Conservation (phyloP, 2,888 invertebrate genomes). For the Falcaria lacertinaria region DNA sequence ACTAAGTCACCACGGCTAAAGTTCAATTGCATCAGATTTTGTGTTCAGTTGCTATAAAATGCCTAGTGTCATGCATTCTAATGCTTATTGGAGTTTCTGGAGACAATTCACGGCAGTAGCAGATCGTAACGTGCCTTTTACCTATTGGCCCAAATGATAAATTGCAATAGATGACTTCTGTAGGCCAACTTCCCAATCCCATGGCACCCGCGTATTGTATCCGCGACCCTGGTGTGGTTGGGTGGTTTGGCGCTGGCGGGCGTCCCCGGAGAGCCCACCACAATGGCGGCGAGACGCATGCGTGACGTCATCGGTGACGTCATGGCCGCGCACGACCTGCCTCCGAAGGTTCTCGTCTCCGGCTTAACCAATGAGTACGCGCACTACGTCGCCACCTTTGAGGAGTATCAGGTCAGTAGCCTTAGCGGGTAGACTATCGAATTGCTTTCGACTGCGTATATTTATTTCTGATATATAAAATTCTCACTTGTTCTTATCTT, state of each 20-base stretch:
- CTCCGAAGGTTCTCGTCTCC: slow-evolving; percentile 82
- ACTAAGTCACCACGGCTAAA: too few species aligned
- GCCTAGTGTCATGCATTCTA: too few species aligned
- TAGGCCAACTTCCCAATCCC: slow-evolving; percentile 82
- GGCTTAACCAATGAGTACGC: slow-evolving; percentile 90
- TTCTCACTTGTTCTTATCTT: too few species aligned
- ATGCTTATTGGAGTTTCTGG: too few species aligned
- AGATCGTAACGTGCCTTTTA: too few species aligned
- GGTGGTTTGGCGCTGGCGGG: slow-evolving; percentile 85
- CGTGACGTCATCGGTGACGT: slow-evolving; percentile 60
- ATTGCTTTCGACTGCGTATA: too few species aligned
- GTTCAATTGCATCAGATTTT: too few species aligned
- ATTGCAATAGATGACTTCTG: too few species aligned
- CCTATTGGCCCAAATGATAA: too few species aligned
- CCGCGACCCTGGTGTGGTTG: slow-evolving; percentile 84
- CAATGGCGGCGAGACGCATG: slow-evolving; percentile 89
- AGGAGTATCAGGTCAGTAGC: slow-evolving; percentile 85
- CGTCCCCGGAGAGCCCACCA: slow-evolving; percentile 92
- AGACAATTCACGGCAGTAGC: too few species aligned
- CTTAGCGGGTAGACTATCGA: not conserved
- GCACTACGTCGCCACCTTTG: slow-evolving; percentile 89
- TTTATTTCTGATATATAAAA: too few species aligned
- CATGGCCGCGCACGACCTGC: slow-evolving; percentile 51
- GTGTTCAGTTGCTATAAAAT: too few species aligned
- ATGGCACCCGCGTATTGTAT: slow-evolving; percentile 89